Conservation (phyloP, 2,797 vertebrate species). For the Hypotaenidia philippensis region DNA sequence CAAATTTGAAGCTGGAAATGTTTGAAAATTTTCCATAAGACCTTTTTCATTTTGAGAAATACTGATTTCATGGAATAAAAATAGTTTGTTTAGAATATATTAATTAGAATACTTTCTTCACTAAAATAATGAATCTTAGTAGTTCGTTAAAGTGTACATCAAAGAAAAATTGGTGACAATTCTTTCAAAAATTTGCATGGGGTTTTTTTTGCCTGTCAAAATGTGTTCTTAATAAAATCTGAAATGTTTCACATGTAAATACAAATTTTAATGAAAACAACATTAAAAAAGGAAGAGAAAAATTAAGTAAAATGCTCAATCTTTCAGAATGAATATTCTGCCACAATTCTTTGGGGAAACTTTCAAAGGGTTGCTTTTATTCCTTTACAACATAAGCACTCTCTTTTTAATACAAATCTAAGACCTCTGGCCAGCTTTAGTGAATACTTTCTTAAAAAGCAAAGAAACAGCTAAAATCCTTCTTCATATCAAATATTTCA, state of each 20-base stretch:
- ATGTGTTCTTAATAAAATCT: not conserved
- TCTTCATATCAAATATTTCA: not conserved
- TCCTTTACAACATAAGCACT: not conserved
- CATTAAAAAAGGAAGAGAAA: not conserved
- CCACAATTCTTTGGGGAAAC: not conserved
- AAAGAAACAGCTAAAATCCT: not conserved
- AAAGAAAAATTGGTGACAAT: not conserved
- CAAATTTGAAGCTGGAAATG: not conserved
- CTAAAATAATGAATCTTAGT: not conserved
- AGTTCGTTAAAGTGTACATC: not conserved
- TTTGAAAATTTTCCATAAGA: not conserved
- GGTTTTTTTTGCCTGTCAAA: not conserved
- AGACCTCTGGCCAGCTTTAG: not conserved
- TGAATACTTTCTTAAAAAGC: not conserved
- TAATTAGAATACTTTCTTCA: not conserved
- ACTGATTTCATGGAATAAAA: not conserved
- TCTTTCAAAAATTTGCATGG: not conserved
- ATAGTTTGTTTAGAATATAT: not conserved
- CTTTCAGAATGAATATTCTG: not conserved
- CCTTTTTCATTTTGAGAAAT: not conserved
- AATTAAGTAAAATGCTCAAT: rapidly evolving
- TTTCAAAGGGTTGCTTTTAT: not conserved
- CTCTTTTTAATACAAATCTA: not conserved
- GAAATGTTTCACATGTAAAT: not conserved
- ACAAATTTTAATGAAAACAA: not conserved